Evolutionary conservation across 2,888 invertebrate species (phyloP).

Genomic region (Oligia latruncula): DNA sequence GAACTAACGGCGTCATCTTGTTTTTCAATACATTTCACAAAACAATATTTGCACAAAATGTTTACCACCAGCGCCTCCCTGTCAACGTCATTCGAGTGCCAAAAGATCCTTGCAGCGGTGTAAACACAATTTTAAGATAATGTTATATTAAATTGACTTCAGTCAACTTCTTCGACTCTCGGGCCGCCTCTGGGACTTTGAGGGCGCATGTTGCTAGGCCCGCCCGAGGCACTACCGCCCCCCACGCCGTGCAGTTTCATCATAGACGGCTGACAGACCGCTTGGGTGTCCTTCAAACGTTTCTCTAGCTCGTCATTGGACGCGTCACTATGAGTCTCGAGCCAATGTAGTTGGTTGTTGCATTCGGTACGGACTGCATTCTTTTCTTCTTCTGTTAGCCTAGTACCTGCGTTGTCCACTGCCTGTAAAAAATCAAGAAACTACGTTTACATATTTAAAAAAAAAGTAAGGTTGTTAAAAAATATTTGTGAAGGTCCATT

Average conservation of each 20-base stretch:
- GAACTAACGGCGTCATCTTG: background rate
- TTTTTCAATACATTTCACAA: conserved; percentile 3
- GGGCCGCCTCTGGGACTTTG: conserved; percentile 89
- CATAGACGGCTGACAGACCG: conserved; percentile 94
- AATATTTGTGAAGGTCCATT: too few species aligned
- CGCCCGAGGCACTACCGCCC: conserved; percentile 72
- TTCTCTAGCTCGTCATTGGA: conserved; percentile 94
- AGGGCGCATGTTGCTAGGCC: conserved; percentile 37
- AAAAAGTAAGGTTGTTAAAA: too few species aligned
- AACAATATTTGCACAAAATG: conserved; percentile 5
- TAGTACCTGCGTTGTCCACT: conserved; percentile 91
- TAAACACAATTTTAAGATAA: background rate
- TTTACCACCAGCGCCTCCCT: background rate
- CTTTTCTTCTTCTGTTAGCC: conserved; percentile 93
- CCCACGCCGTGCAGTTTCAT: conserved; percentile 93
- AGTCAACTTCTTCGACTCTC: conserved; percentile 76
- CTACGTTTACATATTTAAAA: background rate
- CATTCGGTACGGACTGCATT: conserved; percentile 92
- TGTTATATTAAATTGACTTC: background rate
- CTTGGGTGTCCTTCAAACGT: conserved; percentile 93
- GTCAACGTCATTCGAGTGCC: background rate
- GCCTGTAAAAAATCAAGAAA: conserved; percentile 83
- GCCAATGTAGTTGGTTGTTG: conserved; percentile 93
- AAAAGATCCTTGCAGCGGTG: background rate
- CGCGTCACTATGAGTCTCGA: conserved; percentile 94